Percentiles rank a stretch among this genome's conserved stretches.
Evolutionary conservation across 2,888 invertebrate genomes (phyloP).

Genomic region (Apoderus coryli): DNA sequence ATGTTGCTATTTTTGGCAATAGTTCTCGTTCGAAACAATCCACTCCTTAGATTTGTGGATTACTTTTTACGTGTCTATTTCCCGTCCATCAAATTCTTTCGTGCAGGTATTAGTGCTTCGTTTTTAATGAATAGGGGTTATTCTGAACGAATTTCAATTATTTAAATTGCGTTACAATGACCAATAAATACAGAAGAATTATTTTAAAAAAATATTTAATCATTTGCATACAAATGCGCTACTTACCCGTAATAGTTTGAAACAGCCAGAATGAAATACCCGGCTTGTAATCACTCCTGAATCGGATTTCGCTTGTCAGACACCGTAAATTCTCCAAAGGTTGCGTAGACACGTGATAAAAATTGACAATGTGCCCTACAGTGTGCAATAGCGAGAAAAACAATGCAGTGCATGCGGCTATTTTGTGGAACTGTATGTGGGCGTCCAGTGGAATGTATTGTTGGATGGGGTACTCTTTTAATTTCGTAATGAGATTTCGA

Average conservation of each 20-base stretch:
- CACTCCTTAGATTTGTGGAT: too few relatives aligned
- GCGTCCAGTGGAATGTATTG: conserved; percentile 90
- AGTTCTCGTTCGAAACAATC: too few relatives aligned
- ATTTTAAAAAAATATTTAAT: too few relatives aligned
- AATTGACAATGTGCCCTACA: conserved; percentile 90
- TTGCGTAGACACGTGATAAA: conserved; percentile 94
- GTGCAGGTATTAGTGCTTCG: too few relatives aligned
- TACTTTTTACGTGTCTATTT: too few relatives aligned
- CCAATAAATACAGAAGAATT: too few relatives aligned
- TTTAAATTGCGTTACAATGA: too few relatives aligned
- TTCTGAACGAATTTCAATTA: too few relatives aligned
- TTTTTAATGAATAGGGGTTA: too few relatives aligned
- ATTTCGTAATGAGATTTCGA: conserved; percentile 75
- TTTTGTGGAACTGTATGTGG: conserved; percentile 94
- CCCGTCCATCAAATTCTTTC: too few relatives aligned
- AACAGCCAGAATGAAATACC: conserved; percentile 94
- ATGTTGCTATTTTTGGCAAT: too few relatives aligned
- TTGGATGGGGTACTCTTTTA: conserved; percentile 87
- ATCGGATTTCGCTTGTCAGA: conserved; percentile 84
- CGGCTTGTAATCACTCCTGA: conserved; percentile 86
- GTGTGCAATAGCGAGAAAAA: conserved; percentile 89
- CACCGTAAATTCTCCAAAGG: conserved; percentile 85
- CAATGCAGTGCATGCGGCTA: conserved; percentile 85
- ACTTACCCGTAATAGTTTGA: conserved; percentile 77
- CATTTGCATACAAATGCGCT: too few relatives aligned